Base-by-base conservation (phyloP, 2,888 invertebrate genomes). In the Coleophora deauratella region DNA sequence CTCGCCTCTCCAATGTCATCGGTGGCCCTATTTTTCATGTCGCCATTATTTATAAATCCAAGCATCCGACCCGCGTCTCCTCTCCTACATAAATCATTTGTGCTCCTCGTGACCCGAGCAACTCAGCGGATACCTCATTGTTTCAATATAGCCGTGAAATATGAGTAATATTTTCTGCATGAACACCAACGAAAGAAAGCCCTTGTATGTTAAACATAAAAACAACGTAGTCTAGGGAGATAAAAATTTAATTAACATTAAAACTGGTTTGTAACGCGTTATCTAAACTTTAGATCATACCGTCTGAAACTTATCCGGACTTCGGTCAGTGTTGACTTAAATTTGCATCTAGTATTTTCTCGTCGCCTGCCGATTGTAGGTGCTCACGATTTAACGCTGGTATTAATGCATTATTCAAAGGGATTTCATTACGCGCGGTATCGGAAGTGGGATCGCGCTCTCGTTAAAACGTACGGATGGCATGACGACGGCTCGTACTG, bases 351-450 rank as follows among this genome's bases (percentile, higher is more conserved):
- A 66, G 75, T 73, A 75, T 76, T 73, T 74, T 78, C 75, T 66
- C 68, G 69, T 73, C 64, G 75, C 72, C 64, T 64, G 64, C 66
- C 69, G 73, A 80, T 78, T 75, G 77, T 73, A 68, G 70, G 74
- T 76, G 76, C 78, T 78, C 84, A 84, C 82, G 84, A 81, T 82
- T 82, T 81, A 84, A 82, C 81, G 81, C 84, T 75, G 62, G 79
- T 81, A 80, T 84, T 77, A 81, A 84, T 85, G 84, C 84, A 85
- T 85, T 85, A 84, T 85, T 85, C 84, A 85, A 70, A 72, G 69
- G 73, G 80, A 81, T 85, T 85, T 84, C 84, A 85, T 85, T 85
- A 82, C 74, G 63, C 72, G 73, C 67, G 62, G 64, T 80, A 85
- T 85, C 84, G 74, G 73, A 62, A 74, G 66, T 63, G 67, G 58